Evolutionary conservation across 2,113 vertebrate genomes (phyloP), one percentile per base, ranked within the genome.

Genomic region (Cathartes aura): DNA sequence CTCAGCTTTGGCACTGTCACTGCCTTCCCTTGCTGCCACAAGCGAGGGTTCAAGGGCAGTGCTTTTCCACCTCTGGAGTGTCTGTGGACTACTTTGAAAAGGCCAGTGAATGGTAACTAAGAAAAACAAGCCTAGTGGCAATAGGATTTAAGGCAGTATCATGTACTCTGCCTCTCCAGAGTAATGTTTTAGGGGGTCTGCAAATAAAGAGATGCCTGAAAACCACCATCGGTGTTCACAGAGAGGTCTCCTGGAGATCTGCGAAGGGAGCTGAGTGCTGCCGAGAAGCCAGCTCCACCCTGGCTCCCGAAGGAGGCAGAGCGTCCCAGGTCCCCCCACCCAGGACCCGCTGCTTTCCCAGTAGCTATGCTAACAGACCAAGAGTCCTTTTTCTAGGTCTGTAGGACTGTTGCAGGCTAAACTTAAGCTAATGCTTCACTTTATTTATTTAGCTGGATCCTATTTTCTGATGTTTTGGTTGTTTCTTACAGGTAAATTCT

Each of bases 281-380:
- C 58, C 1, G 9, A 83, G 63, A 78, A 79, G 32, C 12, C 64
- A 68, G 21, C 36, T 80, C 42, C 34, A 53, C 53, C 21, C 43
- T 48, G 26, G 27, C 29, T 93, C 38, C 29, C 0, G 1, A 56
- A 76, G 34, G 70, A 92, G 58, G 17, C 59, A 84, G 45, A n/a
- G 10, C 6, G 3, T 38, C 70, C 66, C 63, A 74, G 38, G 8
- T 93, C 3, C 38, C 16, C 19, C 20, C 0, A 0, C 21, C 22
- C 48, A 84, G 32, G 40, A 85, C 26, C 36, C 32, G 7, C 36
- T n/a, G 23, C 38, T 82, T 87, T 89, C 76, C 40, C 36, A 36
- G 47, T 48, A 62, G 38, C 24, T 83, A 11, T 2, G 36, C 24
- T 68, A 64, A 32, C 21, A 79, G 58, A 79, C 7, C 21, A 62